These are phyloP conservation scores for Chrysolina haemoptera DNA, from an alignment of 2,888 invertebrate genomes.

Conservation along the genomic window DNA sequence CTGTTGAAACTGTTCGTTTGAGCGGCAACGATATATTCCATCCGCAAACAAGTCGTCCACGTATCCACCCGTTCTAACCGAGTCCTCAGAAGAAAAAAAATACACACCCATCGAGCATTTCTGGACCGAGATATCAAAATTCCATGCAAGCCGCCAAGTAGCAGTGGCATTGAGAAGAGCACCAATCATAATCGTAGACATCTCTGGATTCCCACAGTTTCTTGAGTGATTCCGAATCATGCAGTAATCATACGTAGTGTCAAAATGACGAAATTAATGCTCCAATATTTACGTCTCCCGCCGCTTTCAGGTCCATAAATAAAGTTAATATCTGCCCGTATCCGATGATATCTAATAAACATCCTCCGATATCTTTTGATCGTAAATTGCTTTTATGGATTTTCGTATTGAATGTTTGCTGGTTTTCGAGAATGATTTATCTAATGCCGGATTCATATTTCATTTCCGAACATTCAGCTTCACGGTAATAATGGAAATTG, in stretches of 20 bases:
- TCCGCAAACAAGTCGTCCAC: no score
- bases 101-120: no score
- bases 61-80: no score
- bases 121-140: background rate
- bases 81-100: no score
- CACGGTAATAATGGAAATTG: background rate
- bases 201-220: conserved; percentile 10
- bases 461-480: background rate
- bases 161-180: conserved; percentile 20
- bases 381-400: conserved; percentile 20
- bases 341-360: conserved; percentile 21
- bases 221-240: conserved; percentile 16
- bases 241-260: conserved; percentile 40
- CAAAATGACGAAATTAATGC: conserved; percentile 46
- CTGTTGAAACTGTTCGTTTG: no score
- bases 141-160: conserved; percentile 5
- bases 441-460: background rate
- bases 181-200: conserved; percentile 7
- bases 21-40: no score
- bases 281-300: conserved; percentile 50
- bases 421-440: conserved; percentile 10
- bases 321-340: conserved; percentile 40
- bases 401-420: conserved; percentile 12
- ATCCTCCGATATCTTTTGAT: background rate
- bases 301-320: conserved; percentile 44